Conservation (phyloP, 2,113 vertebrate genomes). For the Sarotherodon lohbergeri region DNA sequence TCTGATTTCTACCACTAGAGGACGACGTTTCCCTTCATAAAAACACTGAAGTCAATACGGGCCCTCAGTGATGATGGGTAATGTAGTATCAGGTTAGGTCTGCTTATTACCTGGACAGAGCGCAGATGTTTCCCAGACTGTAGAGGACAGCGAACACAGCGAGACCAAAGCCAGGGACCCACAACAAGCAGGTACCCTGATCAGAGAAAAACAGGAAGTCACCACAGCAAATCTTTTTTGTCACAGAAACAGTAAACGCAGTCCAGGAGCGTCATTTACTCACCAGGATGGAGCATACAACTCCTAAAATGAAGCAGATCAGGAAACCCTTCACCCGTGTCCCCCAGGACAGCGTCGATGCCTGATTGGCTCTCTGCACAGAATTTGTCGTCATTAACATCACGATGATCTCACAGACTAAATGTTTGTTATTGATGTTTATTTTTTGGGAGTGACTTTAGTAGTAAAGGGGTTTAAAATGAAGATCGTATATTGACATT, state of each 20-base stretch:
- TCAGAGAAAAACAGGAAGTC: neutral
- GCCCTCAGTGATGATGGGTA: neutral
- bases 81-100: neutral
- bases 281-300: conserved; percentile 66
- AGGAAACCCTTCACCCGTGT: conserved; percentile 70
- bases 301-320: conserved; percentile 62
- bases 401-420: neutral
- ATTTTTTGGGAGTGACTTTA: neutral
- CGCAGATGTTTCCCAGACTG: conserved; percentile 68
- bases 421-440: neutral
- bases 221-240: neutral
- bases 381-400: neutral
- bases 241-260: neutral
- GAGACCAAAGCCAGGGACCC: conserved; percentile 63
- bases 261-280: neutral
- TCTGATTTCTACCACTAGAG: neutral
- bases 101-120: conserved; percentile 65
- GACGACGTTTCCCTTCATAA: neutral
- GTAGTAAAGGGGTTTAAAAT: neutral
- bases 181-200: conserved; percentile 68
- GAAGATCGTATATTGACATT: neutral
- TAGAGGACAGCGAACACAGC: conserved; percentile 69
- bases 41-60: neutral
- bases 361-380: conserved; percentile 65
- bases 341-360: conserved; percentile 65